phyloP scores from a whole-genome alignment of 53 echinoderm and acorn worm genomes.

The Mesocentrotus franciscanus region DNA sequence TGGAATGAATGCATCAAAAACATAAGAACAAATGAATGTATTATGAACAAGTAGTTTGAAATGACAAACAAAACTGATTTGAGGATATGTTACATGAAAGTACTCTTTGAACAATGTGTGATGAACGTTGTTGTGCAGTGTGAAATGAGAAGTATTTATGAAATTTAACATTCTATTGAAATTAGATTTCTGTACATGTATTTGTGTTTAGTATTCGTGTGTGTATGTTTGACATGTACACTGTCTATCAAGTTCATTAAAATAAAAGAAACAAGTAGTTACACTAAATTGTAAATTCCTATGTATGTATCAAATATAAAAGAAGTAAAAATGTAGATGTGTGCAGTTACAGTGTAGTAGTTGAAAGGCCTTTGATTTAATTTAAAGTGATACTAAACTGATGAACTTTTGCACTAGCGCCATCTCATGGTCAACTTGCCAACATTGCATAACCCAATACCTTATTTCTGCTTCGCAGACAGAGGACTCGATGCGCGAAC shows the following conservation, averaged over 20 bases:
- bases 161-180: neutral
- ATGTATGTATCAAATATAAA: neutral
- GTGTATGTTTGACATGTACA: neutral
- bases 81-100: neutral
- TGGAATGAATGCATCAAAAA: neutral
- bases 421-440: too few relatives aligned
- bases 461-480: too few relatives aligned
- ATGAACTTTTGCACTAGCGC: neutral
- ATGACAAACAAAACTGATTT: neutral
- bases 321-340: neutral
- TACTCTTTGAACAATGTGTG: neutral
- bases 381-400: neutral
- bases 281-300: neutral
- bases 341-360: neutral
- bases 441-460: too few relatives aligned
- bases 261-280: too few relatives aligned
- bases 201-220: neutral
- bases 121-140: neutral
- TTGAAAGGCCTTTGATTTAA: neutral
- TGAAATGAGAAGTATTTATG: neutral
- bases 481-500: too few relatives aligned
- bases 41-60: neutral
- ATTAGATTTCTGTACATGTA: slow-evolving; percentile 10
- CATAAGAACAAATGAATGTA: neutral
- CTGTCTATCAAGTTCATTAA: too few relatives aligned